Evolutionary conservation across 2,888 invertebrate genomes (phyloP).

Genomic region (Mythimna loreyi): DNA sequence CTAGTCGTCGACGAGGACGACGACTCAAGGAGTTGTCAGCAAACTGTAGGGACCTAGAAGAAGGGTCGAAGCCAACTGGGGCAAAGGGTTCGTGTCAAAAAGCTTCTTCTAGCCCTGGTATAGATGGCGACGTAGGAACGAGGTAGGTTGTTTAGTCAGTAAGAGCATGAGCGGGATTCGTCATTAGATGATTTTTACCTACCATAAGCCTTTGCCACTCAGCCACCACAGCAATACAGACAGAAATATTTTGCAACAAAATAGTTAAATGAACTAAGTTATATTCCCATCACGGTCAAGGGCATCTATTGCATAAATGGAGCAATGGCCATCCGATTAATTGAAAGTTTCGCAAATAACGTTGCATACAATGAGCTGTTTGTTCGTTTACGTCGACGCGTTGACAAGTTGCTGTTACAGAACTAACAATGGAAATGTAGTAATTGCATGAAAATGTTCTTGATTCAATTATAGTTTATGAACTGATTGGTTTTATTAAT

Average conservation of each 20-base stretch:
- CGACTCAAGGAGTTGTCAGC: too few relatives aligned
- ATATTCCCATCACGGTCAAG: conserved; percentile 28
- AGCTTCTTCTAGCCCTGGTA: too few relatives aligned
- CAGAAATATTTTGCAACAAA: neutral
- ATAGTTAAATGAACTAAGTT: neutral
- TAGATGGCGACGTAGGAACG: too few relatives aligned
- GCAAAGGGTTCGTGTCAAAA: too few relatives aligned
- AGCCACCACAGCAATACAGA: neutral
- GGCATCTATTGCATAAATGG: conserved; percentile 5
- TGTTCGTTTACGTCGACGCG: neutral
- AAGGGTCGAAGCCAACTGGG: too few relatives aligned
- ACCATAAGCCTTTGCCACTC: too few relatives aligned
- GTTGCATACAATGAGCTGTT: conserved; percentile 20
- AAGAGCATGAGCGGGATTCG: too few relatives aligned
- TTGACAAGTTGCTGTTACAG: conserved; percentile 13
- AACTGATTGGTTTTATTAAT: neutral
- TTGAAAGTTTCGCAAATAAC: conserved; percentile 35
- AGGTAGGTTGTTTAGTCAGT: too few relatives aligned
- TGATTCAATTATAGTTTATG: neutral
- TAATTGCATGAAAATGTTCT: conserved; percentile 7
- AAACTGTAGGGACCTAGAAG: too few relatives aligned
- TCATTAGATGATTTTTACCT: too few relatives aligned
- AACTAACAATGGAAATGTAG: conserved; percentile 24
- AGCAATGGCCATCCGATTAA: conserved; percentile 19
- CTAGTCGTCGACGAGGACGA: too few relatives aligned